phyloP scores from a whole-genome alignment of 2,888 invertebrate species.

The Polia nebulosa region DNA sequence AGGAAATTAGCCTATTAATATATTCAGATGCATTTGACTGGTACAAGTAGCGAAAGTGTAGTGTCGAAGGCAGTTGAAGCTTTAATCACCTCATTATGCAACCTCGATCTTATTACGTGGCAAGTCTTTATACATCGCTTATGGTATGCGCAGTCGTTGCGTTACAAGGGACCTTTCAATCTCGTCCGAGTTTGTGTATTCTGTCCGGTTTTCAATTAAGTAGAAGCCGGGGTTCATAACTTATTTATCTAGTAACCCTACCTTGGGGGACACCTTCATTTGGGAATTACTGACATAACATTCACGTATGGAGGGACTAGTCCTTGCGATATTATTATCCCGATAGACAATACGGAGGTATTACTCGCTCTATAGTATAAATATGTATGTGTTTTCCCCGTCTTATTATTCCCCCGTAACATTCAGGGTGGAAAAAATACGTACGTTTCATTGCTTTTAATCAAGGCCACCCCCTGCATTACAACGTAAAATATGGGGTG shows the following conservation, averaged over 20 bases:
- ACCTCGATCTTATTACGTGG: not conserved
- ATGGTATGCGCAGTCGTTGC: not conserved
- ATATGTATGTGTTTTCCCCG: conserved; percentile 20
- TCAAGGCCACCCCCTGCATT: conserved; percentile 42
- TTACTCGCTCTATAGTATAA: not conserved
- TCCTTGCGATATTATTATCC: conserved; percentile 8
- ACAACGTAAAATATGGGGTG: conserved; percentile 43
- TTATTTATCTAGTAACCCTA: not conserved
- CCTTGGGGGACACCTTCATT: not conserved
- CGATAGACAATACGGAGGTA: conserved; percentile 11
- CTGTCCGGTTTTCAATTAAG: conserved; percentile 1
- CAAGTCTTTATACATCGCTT: not conserved
- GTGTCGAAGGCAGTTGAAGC: not conserved
- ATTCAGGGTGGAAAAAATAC: conserved; percentile 25
- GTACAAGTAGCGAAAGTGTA: not conserved
- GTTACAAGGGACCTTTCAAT: conserved; percentile 5
- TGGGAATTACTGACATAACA: not conserved
- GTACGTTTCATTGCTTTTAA: conserved; percentile 34
- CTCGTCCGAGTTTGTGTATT: not conserved
- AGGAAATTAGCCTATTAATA: too few relatives aligned
- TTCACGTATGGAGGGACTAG: not conserved
- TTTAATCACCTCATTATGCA: conserved; percentile 1
- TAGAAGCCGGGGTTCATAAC: not conserved
- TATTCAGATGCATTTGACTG: not conserved
- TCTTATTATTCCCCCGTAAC: conserved; percentile 7